phyloP scores from a whole-genome alignment of 2,888 invertebrate species.

The Heteromurus nitidus region DNA sequence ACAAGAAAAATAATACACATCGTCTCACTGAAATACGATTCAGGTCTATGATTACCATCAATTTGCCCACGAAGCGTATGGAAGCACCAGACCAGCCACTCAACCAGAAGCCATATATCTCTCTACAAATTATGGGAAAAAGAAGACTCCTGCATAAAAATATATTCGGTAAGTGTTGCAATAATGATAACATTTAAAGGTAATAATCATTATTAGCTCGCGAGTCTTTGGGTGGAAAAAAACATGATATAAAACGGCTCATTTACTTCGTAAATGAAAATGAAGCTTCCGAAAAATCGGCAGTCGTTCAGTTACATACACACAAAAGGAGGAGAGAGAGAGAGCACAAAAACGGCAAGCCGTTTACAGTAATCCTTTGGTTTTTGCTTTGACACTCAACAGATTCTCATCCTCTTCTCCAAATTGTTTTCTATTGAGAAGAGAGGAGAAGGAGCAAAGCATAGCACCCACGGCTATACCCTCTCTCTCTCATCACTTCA shows the following conservation, averaged over 20 bases:
- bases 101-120: too few relatives aligned
- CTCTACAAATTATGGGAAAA: slow-evolving; percentile 1
- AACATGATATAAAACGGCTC: slow-evolving; percentile 39
- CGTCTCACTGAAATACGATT: too few relatives aligned
- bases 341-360: too few relatives aligned
- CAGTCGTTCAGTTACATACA: background rate
- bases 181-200: slow-evolving; percentile 57
- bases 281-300: background rate
- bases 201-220: slow-evolving; percentile 47
- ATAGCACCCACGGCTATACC: slow-evolving; percentile 9
- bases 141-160: background rate
- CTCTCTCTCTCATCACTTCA: background rate
- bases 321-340: too few relatives aligned
- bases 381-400: slow-evolving; percentile 59
- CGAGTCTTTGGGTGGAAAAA: slow-evolving; percentile 29
- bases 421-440: background rate
- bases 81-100: too few relatives aligned
- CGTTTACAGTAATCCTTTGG: slow-evolving; percentile 43
- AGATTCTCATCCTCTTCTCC: slow-evolving; percentile 21
- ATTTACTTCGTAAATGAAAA: slow-evolving; percentile 41
- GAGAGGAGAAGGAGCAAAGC: too few relatives aligned
- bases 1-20: too few relatives aligned
- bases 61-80: too few relatives aligned
- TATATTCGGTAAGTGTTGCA: slow-evolving; percentile 53
- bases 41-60: too few relatives aligned